A percentile compares a stretch with the other conserved stretches of the same genome.
phyloP scores from a whole-genome alignment of 2,888 invertebrate genomes.

The Seladonia tumulorum region DNA sequence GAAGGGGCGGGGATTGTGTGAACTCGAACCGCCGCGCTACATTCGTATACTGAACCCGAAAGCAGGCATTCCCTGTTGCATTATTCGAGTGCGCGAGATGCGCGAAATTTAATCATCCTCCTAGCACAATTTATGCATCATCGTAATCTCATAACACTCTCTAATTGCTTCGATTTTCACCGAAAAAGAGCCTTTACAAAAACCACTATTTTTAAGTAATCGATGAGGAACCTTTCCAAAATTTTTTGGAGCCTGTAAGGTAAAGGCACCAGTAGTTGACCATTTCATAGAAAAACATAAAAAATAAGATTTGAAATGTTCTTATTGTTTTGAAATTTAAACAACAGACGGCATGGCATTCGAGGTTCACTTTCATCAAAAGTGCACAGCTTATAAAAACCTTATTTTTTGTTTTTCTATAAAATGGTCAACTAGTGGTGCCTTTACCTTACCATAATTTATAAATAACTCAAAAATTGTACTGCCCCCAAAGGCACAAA shows the following conservation, averaged over 20 bases:
- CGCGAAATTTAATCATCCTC: neutral
- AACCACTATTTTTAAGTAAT: neutral
- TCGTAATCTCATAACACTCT: neutral
- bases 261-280: too few species aligned
- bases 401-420: too few species aligned
- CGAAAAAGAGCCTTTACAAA: neutral
- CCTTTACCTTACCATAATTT: too few species aligned
- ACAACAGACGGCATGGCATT: too few species aligned
- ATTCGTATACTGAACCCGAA: neutral
- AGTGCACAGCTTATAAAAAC: too few species aligned
- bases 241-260: too few species aligned
- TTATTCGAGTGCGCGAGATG: neutral
- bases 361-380: too few species aligned
- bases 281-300: too few species aligned
- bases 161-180: neutral
- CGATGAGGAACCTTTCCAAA: too few species aligned
- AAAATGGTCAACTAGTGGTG: too few species aligned
- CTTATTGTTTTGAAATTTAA: too few species aligned
- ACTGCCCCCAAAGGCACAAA: neutral
- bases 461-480: neutral
- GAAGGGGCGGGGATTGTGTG: neutral
- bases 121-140: neutral
- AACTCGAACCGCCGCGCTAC: conserved; percentile 16
- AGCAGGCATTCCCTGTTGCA: neutral
- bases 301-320: too few species aligned